A percentile compares a stretch with the other conserved stretches of the same genome.
Conservation (phyloP, 2,113 vertebrate genomes). For the Hippocampus barbouri region DNA sequence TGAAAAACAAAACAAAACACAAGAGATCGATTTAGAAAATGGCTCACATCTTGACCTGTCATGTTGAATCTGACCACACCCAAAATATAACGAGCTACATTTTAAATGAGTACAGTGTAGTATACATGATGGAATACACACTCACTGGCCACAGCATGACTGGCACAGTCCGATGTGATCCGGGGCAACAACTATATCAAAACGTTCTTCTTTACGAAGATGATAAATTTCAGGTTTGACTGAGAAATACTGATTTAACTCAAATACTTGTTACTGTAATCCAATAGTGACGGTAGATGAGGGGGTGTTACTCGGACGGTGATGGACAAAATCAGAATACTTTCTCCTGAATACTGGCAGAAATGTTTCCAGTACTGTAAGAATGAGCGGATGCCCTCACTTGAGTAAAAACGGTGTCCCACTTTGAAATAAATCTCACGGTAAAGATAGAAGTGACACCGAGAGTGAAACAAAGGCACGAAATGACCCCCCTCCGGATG, state of each 20-base stretch:
- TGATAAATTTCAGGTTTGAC: no score
- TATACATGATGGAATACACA: no score
- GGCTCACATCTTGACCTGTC: background rate
- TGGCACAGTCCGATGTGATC: no score
- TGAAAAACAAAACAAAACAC: background rate
- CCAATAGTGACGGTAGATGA: background rate
- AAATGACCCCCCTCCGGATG: conserved; percentile 44
- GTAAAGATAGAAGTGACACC: conserved; percentile 21
- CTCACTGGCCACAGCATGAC: no score
- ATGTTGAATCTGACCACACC: no score
- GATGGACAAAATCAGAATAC: background rate
- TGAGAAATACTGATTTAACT: no score
- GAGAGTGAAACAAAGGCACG: conserved; percentile 49
- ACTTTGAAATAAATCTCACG: conserved; percentile 35
- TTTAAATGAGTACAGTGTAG: background rate
- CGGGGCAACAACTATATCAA: background rate
- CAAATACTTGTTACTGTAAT: no score
- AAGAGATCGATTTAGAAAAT: background rate
- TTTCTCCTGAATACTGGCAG: background rate
- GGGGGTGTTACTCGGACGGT: background rate
- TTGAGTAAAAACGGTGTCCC: conserved; percentile 14
- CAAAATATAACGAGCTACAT: background rate
- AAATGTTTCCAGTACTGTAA: background rate
- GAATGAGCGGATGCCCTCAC: conserved; percentile 23
- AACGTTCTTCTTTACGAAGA: background rate